These are phyloP conservation scores for Cantharis nigra DNA, from an alignment of 2,888 invertebrate genomes.

Conservation along the genomic window DNA sequence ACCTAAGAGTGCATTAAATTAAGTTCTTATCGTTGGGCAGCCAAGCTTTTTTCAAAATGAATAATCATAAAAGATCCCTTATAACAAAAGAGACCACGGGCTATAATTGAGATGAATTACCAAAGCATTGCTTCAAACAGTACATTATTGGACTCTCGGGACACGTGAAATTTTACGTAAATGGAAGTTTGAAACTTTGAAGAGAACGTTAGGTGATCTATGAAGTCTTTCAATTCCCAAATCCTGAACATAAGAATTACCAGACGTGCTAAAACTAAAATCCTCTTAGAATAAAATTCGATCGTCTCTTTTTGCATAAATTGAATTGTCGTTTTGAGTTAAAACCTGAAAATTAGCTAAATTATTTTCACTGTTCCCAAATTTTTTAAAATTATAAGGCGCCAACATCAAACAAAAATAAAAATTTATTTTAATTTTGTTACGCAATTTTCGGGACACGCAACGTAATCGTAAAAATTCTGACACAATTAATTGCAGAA, in stretches of 20 bases:
- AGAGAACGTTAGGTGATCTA: neutral
- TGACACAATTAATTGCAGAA: neutral
- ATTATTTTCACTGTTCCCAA: neutral
- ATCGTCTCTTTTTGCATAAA: neutral
- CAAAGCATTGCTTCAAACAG: neutral
- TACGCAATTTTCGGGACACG: neutral
- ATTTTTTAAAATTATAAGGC: neutral
- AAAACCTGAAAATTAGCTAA: neutral
- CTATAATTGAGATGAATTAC: conserved; percentile 1
- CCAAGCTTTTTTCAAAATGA: neutral
- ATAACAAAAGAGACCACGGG: neutral
- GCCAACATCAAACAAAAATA: neutral
- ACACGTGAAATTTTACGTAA: conserved; percentile 1
- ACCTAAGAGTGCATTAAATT: neutral
- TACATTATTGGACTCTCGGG: neutral
- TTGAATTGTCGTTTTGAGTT: neutral
- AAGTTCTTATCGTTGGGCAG: neutral
- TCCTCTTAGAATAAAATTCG: neutral
- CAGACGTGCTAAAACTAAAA: neutral
- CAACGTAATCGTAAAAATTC: neutral
- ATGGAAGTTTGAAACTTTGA: conserved; percentile 1
- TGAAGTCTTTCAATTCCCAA: neutral
- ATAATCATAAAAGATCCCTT: neutral
- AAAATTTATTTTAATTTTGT: neutral
- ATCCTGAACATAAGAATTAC: neutral